Evolutionary conservation across 1,140 invertebrate genomes (phyloP).

Genomic region (Bombus breviceps): DNA sequence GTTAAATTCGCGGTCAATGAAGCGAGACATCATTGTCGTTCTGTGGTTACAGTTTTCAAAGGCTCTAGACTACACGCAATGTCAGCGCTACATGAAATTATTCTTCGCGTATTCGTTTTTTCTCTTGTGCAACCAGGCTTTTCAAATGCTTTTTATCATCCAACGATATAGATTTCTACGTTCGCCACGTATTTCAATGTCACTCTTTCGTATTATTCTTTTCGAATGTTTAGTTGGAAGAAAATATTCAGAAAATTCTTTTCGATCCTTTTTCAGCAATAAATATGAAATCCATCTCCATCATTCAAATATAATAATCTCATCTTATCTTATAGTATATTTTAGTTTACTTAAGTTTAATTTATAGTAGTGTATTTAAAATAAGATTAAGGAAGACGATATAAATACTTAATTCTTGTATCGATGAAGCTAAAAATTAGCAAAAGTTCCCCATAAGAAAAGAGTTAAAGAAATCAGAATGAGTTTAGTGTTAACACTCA

Average conservation of each 20-base stretch:
- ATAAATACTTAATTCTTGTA: no score
- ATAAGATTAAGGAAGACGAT: no score
- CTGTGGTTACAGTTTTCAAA: conserved; percentile 41
- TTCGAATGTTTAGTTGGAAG: background rate
- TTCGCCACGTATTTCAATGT: background rate
- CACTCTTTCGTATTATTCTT: background rate
- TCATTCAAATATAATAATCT: no score
- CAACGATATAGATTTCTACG: background rate
- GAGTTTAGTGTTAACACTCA: no score
- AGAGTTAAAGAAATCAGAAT: no score
- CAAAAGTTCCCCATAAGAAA: no score
- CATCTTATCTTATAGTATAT: no score
- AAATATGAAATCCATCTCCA: no score
- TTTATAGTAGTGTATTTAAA: no score
- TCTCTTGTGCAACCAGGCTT: background rate
- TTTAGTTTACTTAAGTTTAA: no score
- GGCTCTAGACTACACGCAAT: background rate
- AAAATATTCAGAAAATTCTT: background rate
- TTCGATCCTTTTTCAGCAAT: background rate
- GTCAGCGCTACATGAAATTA: background rate
- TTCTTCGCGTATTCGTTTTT: no score
- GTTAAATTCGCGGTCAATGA: conserved; percentile 63
- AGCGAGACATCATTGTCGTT: conserved; percentile 60
- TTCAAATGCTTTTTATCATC: background rate
- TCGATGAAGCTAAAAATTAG: no score